phyloP scores from a whole-genome alignment of 2,888 invertebrate species.

The Drosophila hamatofila region DNA sequence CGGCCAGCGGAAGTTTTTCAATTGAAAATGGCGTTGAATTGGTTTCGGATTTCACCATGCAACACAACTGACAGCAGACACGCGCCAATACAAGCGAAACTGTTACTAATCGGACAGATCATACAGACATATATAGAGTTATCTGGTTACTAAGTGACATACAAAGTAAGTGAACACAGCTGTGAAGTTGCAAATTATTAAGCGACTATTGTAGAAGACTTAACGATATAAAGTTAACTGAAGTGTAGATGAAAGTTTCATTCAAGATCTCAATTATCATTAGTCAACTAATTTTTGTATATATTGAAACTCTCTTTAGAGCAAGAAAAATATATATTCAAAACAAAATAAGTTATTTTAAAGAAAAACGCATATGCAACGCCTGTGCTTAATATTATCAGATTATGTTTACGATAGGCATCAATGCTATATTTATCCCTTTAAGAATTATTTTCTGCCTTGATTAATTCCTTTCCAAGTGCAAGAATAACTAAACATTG shows the following conservation, averaged over 20 bases:
- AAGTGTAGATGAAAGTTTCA: background rate
- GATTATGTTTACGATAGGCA: too few relatives aligned
- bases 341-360: background rate
- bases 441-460: background rate
- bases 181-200: background rate
- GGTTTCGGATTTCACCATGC: slow-evolving; percentile 68
- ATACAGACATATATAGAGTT: background rate
- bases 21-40: slow-evolving; percentile 76
- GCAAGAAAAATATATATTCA: background rate
- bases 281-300: too few relatives aligned
- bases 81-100: slow-evolving; percentile 48
- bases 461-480: background rate
- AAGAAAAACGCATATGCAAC: too few relatives aligned
- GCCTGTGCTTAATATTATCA: too few relatives aligned
- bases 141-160: background rate
- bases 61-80: slow-evolving; percentile 38
- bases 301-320: background rate
- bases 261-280: background rate
- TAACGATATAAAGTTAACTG: background rate
- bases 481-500: background rate
- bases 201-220: background rate
- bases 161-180: background rate
- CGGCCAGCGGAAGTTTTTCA: slow-evolving; percentile 66
- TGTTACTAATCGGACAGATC: background rate
- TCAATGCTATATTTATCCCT: background rate